Conservation (phyloP, 2,888 invertebrate genomes). For the Kuschelorhynchus macadamiae region DNA sequence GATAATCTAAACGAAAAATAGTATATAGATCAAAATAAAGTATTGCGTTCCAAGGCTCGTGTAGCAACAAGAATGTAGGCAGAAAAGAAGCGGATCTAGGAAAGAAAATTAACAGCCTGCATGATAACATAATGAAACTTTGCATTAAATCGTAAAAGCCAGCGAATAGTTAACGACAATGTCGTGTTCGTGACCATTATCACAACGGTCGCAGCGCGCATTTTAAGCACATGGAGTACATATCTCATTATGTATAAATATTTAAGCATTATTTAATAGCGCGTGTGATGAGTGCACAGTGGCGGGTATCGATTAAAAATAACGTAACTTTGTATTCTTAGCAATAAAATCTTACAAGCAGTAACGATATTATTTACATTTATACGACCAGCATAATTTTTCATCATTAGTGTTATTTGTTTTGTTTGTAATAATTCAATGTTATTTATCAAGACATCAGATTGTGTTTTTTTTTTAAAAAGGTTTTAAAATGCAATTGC, state of each 20-base stretch:
- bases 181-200: slow-evolving; percentile 46
- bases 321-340: too few species aligned
- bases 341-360: too few species aligned
- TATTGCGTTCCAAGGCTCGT: not conserved
- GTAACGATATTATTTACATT: too few species aligned
- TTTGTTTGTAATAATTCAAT: too few species aligned
- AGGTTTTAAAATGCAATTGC: too few species aligned
- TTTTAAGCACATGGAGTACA: slow-evolving; percentile 22
- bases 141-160: slow-evolving; percentile 38
- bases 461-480: too few species aligned
- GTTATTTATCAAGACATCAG: too few species aligned
- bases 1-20: too few species aligned
- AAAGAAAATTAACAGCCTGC: slow-evolving; percentile 27
- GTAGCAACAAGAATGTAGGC: not conserved
- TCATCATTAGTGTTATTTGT: too few species aligned
- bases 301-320: too few species aligned
- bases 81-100: slow-evolving; percentile 21
- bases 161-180: slow-evolving; percentile 42
- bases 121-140: slow-evolving; percentile 36
- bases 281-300: slow-evolving; percentile 35
- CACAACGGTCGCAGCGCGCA: slow-evolving; percentile 38
- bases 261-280: slow-evolving; percentile 42
- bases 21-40: too few species aligned
- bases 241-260: slow-evolving; percentile 40
- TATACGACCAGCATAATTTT: too few species aligned